These are phyloP conservation scores for Andrena trimmerana DNA, from an alignment of 2,888 invertebrate genomes.

Conservation along the genomic window DNA sequence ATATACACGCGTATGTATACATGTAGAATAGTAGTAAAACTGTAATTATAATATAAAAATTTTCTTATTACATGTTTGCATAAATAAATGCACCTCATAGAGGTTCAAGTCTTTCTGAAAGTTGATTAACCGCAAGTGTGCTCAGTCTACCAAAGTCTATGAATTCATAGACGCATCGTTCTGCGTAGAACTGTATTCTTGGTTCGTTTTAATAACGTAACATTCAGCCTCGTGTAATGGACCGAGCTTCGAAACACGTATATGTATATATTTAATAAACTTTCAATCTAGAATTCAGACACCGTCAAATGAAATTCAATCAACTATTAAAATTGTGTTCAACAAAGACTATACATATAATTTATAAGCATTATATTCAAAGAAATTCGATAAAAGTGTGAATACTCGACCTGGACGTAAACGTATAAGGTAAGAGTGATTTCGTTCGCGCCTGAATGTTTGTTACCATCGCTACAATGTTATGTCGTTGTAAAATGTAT, in stretches of 20 bases:
- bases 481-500: conserved; percentile 10
- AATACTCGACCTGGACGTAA: conserved; percentile 12
- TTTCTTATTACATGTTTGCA: conserved; percentile 46
- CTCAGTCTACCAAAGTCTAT: conserved; percentile 67
- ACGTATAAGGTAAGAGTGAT: neutral
- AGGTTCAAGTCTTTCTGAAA: conserved; percentile 66
- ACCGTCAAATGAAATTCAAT: conserved; percentile 7
- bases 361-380: conserved; percentile 12
- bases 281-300: conserved; percentile 9
- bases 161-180: conserved; percentile 43
- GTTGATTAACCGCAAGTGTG: conserved; percentile 39
- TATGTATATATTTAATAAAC: conserved; percentile 7
- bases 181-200: conserved; percentile 26
- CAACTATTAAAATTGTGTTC: conserved; percentile 4
- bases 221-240: neutral
- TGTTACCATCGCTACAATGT: neutral
- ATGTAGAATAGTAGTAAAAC: conserved; percentile 27
- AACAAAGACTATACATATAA: conserved; percentile 4
- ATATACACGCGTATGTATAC: conserved; percentile 5
- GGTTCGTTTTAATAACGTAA: conserved; percentile 23
- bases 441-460: neutral
- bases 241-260: conserved; percentile 7
- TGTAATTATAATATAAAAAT: conserved; percentile 45
- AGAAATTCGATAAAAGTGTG: neutral
- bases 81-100: conserved; percentile 68